A percentile compares a stretch with the other conserved stretches of the same genome.
Evolutionary conservation across 2,797 vertebrate genomes (phyloP).

Genomic region (Dermochelys coriacea): DNA sequence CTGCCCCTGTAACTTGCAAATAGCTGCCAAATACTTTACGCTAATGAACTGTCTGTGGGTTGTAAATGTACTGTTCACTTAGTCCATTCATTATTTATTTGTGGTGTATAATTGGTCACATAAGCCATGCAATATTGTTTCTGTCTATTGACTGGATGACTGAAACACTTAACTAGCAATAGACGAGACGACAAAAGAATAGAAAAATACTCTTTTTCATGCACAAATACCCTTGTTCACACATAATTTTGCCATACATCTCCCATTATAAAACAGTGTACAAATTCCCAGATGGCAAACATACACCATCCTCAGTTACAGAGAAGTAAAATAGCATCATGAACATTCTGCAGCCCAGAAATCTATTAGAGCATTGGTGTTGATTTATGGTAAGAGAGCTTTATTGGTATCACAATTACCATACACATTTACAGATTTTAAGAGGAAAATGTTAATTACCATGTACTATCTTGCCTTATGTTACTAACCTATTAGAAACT

Average conservation of each 20-base stretch:
- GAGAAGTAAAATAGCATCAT: not conserved
- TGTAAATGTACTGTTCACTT: not conserved
- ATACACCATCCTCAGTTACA: not conserved
- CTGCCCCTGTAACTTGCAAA: not conserved
- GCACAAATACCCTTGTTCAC: not conserved
- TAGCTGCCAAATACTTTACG: not conserved
- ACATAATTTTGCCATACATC: not conserved
- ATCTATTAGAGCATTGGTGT: not conserved
- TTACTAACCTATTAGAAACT: not conserved
- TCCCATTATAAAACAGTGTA: not conserved
- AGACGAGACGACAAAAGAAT: not conserved
- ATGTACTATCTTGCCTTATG: not conserved
- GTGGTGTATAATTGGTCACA: not conserved
- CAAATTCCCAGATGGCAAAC: not conserved
- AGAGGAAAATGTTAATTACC: not conserved
- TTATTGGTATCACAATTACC: not conserved
- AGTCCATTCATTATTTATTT: not conserved
- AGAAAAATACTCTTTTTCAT: not conserved
- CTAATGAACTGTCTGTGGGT: not conserved
- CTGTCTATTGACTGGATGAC: not conserved
- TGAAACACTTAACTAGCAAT: not conserved
- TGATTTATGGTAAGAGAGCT: not conserved
- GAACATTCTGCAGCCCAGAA: not conserved
- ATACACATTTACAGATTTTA: not conserved
- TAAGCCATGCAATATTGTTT: not conserved